These are phyloP conservation scores for Nephrotoma guestfalica DNA, from an alignment of 2,888 invertebrate genomes.

Conservation along the genomic window DNA sequence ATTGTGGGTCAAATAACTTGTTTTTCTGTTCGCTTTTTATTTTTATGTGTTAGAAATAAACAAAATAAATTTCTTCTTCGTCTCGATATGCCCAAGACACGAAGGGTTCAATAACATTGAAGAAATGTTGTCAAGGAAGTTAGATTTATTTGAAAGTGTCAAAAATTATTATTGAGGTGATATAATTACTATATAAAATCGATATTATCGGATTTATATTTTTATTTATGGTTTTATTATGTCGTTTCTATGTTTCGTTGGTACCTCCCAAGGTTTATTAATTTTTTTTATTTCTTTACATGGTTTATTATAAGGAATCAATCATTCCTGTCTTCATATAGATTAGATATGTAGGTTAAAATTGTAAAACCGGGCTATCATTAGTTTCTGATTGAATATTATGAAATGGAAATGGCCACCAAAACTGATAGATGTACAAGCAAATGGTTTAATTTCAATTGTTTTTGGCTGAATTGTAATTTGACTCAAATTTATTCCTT, in stretches of 20 bases:
- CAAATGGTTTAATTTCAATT: too few species aligned
- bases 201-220: background rate
- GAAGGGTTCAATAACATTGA: background rate
- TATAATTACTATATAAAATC: background rate
- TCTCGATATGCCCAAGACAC: background rate
- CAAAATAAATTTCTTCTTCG: background rate
- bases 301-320: background rate
- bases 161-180: background rate
- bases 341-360: background rate
- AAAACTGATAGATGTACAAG: too few species aligned
- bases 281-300: background rate
- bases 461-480: too few species aligned
- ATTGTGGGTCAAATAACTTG: conserved; percentile 2
- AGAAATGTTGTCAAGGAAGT: background rate
- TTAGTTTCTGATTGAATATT: too few species aligned
- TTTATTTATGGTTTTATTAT: background rate
- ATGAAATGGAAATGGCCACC: too few species aligned
- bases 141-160: background rate
- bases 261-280: background rate
- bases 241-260: background rate
- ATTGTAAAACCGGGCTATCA: too few species aligned
- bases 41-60: background rate
- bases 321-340: background rate
- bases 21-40: background rate
- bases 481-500: too few species aligned